Evolutionary conservation across 2,113 vertebrate genomes (phyloP), one percentile per base, ranked within the genome.

Genomic region (Osmerus eperlanus): DNA sequence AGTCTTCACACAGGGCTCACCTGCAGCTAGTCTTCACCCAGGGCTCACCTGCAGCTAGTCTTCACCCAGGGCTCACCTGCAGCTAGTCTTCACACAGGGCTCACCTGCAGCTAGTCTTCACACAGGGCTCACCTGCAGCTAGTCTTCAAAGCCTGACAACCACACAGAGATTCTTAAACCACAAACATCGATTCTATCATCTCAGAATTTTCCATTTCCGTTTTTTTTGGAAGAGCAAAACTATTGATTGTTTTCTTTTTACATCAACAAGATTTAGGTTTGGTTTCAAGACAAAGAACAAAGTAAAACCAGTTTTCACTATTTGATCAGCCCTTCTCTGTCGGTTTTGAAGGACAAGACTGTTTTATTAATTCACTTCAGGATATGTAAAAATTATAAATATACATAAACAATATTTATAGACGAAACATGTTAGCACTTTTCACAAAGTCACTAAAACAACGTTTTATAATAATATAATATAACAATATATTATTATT

Each of bases 301-400:
- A 47, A 47, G 7, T 47, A 9, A 47, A 47, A 47, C 7, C 41
- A 47, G 28, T 29, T 62, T 6, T 62, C 18, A 64, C 14, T 3
- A 56, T 18, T 7, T n/a, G 54, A 56, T 5, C 4, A 5, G 14
- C 5, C 25, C 62, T 16, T 32, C 23, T 32, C 25, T 64, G 13
- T 64, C 16, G 6, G 16, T n/a, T 32, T 36, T 64, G 61, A 64
- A 64, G 8, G 62, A 36, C 16, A 29, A 64, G 2, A 47, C 7
- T 15, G 14, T n/a, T 62, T 62, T 29, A 28, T 62, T 47, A 47
- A 47, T 32, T 32, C 47, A 21, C 19, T 72, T 71, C 75, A 23
- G 77, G 84, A 85, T 83, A 83, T 85, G 60, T 61, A 78, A 77
- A 79, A 77, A 68, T 73, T 21, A 76, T 32, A 77, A 86, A 87